Evolutionary conservation across 2,888 invertebrate species (phyloP).

Genomic region (Scelioninae gen. 1): DNA sequence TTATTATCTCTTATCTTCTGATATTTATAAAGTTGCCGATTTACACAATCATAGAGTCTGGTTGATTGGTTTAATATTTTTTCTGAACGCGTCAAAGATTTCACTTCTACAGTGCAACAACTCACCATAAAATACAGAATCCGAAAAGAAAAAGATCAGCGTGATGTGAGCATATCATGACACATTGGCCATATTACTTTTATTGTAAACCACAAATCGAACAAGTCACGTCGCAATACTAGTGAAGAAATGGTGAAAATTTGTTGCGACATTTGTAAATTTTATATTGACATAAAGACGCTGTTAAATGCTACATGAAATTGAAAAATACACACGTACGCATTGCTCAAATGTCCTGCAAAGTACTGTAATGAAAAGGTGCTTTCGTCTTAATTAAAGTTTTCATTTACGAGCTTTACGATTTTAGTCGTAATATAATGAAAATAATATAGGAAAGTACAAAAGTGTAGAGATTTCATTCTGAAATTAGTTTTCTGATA

Average conservation of each 20-base stretch:
- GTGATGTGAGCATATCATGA: slow-evolving; percentile 31
- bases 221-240: neutral
- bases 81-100: too few relatives aligned
- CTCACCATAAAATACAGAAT: slow-evolving; percentile 46
- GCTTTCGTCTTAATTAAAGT: slow-evolving; percentile 25
- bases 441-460: too few relatives aligned
- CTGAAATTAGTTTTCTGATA: too few relatives aligned
- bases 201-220: slow-evolving; percentile 6
- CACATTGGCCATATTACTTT: slow-evolving; percentile 38
- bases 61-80: too few relatives aligned
- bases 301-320: slow-evolving; percentile 8
- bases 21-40: too few relatives aligned
- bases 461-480: too few relatives aligned
- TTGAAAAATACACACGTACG: slow-evolving; percentile 20
- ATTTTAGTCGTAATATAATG: neutral
- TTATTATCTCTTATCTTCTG: too few relatives aligned
- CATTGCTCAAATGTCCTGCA: slow-evolving; percentile 6
- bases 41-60: too few relatives aligned
- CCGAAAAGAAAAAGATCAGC: slow-evolving; percentile 40
- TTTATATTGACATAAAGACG: slow-evolving; percentile 37
- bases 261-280: slow-evolving; percentile 41
- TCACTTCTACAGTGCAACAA: too few relatives aligned
- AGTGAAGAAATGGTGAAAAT: slow-evolving; percentile 33
- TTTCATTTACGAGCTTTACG: neutral
- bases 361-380: slow-evolving; percentile 12